phyloP scores from a whole-genome alignment of 2,888 invertebrate genomes.

The Helobdella robusta region DNA sequence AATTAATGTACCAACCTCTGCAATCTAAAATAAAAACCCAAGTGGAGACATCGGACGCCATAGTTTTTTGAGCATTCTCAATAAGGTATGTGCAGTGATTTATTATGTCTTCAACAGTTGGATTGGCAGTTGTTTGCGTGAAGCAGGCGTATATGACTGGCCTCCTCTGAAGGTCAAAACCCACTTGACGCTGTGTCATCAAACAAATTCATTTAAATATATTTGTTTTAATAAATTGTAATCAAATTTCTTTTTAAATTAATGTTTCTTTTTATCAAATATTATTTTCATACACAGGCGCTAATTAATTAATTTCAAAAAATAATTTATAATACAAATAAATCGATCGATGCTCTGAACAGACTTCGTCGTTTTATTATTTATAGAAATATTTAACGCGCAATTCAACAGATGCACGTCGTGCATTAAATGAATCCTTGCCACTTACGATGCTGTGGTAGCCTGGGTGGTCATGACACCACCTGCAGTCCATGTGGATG shows the following conservation, averaged over 20 bases:
- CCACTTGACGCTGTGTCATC: conserved; percentile 46
- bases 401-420: too few relatives aligned
- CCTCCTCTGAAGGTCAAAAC: conserved; percentile 42
- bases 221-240: too few relatives aligned
- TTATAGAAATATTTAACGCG: too few relatives aligned
- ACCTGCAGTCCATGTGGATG: conserved; percentile 40
- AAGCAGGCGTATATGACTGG: conserved; percentile 47
- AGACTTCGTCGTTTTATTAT: too few relatives aligned
- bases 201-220: not conserved
- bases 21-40: conserved; percentile 47
- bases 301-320: too few relatives aligned
- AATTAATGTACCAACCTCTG: conserved; percentile 39
- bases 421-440: too few relatives aligned
- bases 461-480: conserved; percentile 44
- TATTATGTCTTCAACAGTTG: conserved; percentile 42
- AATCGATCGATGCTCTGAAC: too few relatives aligned
- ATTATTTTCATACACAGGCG: too few relatives aligned
- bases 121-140: conserved; percentile 41
- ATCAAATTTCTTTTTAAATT: too few relatives aligned
- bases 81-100: conserved; percentile 43
- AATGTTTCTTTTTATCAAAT: too few relatives aligned
- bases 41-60: conserved; percentile 40
- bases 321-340: too few relatives aligned
- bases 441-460: conserved; percentile 44
- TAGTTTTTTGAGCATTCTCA: conserved; percentile 44